Conservation (phyloP, 2,797 vertebrate species). For the Australoheros facetus region DNA sequence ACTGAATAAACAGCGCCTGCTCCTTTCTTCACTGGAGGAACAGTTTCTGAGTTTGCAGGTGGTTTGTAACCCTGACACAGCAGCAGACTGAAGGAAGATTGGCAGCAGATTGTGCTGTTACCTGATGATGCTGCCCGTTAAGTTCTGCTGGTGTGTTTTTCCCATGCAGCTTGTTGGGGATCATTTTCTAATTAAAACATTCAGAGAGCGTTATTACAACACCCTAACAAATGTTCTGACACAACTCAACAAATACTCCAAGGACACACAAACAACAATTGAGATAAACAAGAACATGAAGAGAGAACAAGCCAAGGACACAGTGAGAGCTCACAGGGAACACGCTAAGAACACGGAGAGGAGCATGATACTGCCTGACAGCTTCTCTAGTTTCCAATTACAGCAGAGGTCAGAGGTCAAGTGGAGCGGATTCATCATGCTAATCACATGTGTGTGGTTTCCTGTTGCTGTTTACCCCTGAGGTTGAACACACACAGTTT, state of each 20-base stretch:
- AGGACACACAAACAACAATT: not conserved
- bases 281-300: not conserved
- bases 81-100: not conserved
- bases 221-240: not conserved
- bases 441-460: not conserved
- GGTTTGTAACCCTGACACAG: not conserved
- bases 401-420: constrained; percentile 24
- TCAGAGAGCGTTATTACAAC: not conserved
- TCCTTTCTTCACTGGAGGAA: too few relatives aligned
- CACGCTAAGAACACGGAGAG: not conserved
- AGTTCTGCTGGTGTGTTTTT: not conserved
- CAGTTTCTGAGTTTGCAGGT: too few relatives aligned
- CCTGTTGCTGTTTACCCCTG: not conserved
- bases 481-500: not conserved
- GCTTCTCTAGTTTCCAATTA: constrained; percentile 30
- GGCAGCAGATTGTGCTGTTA: not conserved
- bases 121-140: not conserved
- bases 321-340: not conserved
- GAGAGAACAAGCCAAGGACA: not conserved
- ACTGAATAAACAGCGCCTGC: not conserved
- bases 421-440: not conserved
- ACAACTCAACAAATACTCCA: not conserved
- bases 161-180: not conserved
- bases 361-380: constrained; percentile 1
- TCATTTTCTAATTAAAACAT: not conserved